Base-by-base conservation (phyloP, 2,888 invertebrate species). In the Apotomis capreana region DNA sequence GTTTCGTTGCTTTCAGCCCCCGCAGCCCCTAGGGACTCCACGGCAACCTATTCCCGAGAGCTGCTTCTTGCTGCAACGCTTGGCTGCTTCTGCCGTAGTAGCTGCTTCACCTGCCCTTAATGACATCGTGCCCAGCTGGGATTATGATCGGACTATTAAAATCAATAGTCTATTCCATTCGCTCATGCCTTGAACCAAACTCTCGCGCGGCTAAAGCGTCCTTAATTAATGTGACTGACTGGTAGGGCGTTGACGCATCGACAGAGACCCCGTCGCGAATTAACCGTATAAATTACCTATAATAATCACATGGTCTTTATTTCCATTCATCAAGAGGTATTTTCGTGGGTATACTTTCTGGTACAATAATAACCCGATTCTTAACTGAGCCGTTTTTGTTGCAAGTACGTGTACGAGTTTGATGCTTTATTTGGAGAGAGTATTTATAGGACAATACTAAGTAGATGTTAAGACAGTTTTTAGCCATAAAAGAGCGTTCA, bases 191-290 rank as follows among this genome's bases (percentile, higher is more conserved):
- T 10, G 57, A 1, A 5, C 70, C 68, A 64, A 15, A 60, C 60
- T 52, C 64, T 51, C 15, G 58, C 58, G 65, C 65, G 62, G 54
- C 63, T 67, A 58, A 67, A 69, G 60, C 40, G 73, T 79, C 79
- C 81, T 77, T 86, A 86, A 85, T 84, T 81, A 84, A 84, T 79
- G 80, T 75, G 75, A 76, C 70, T 70, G 70, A 72, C 69, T 71
- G 54, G 57, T 68, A 74, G 73, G 70, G 70, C 73, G 70, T 75
- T 71, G 75, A 75, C 67, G 73, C 52, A 51, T 40, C 58, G 69
- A 63, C 49, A 37, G 51, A 62, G 52, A 64, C 51, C 59, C 57
- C 68, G 37, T 52, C 52, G 62, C 58, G 57, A 61, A 67, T 70
- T 55, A 60, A 65, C 59, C 54, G 59, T 70, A 62, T 69, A 69